These are phyloP conservation scores for Semicossyphus pulcher DNA, from an alignment of 2,113 vertebrate genomes.

Conservation along the genomic window DNA sequence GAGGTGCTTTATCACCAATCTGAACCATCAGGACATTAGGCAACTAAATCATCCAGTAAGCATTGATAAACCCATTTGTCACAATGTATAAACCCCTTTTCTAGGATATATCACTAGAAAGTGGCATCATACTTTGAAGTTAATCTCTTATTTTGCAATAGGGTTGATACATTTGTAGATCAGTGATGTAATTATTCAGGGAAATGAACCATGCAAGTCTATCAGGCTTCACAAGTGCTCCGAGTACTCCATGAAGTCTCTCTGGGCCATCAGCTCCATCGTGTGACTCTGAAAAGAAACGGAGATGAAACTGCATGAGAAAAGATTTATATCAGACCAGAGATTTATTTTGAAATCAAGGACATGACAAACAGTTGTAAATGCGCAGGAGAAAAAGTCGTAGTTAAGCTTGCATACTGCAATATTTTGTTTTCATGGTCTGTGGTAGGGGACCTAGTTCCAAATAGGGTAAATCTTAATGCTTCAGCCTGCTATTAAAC, in stretches of 20 bases:
- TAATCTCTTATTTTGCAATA: neutral
- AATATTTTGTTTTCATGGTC: neutral
- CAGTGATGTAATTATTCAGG: neutral
- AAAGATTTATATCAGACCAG: neutral
- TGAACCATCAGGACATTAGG: too few species aligned
- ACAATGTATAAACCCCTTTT: neutral
- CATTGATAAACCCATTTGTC: neutral
- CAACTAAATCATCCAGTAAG: neutral
- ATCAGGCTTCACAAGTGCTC: too few species aligned
- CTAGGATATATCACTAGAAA: neutral
- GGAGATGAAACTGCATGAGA: neutral
- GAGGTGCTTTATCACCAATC: too few species aligned
- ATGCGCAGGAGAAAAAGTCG: too few species aligned
- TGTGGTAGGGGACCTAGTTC: too few species aligned
- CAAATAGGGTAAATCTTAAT: too few species aligned
- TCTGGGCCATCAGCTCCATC: conserved; percentile 1
- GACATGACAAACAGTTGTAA: neutral
- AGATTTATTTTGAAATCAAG: neutral
- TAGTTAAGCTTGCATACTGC: too few species aligned
- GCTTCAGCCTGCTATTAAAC: too few species aligned
- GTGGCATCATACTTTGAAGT: neutral
- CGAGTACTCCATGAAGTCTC: neutral
- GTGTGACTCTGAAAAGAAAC: neutral
- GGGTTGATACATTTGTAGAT: neutral
- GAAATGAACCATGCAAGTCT: neutral